phyloP scores from a whole-genome alignment of 2,797 vertebrate genomes.

The Zenarchopterus dispar region DNA sequence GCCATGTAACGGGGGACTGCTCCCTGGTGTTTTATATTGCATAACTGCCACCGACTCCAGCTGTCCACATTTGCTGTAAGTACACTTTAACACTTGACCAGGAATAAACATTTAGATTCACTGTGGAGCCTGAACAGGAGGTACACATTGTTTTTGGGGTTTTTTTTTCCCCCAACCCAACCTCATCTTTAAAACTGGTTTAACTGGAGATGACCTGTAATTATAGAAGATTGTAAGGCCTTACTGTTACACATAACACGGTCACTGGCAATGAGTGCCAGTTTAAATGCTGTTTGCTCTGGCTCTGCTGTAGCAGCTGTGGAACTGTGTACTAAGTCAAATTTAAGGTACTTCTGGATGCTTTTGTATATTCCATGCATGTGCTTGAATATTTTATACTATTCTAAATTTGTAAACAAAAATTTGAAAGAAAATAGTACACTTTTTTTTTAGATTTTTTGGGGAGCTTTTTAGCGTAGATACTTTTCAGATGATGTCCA shows the following conservation, averaged over 20 bases:
- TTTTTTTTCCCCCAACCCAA: background rate
- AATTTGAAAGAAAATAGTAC: too few relatives aligned
- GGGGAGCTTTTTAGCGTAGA: too few relatives aligned
- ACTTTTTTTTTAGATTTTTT: too few relatives aligned
- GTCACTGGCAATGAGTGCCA: constrained; percentile 46
- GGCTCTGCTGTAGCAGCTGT: background rate
- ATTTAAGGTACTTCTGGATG: too few relatives aligned
- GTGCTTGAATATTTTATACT: too few relatives aligned
- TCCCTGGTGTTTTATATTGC: constrained; percentile 42
- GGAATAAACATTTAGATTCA: constrained; percentile 7
- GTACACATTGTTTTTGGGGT: background rate
- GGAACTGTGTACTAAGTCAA: too few relatives aligned
- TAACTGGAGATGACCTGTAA: constrained; percentile 31
- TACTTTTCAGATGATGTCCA: too few relatives aligned
- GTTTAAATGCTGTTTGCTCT: constrained; percentile 42
- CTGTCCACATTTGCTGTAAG: constrained; percentile 52
- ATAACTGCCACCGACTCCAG: constrained; percentile 51
- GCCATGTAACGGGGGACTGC: constrained; percentile 16
- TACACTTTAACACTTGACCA: constrained; percentile 13
- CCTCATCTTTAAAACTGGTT: constrained; percentile 6
- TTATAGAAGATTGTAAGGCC: constrained; percentile 20
- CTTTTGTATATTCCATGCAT: too few relatives aligned
- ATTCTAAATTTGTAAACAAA: too few relatives aligned
- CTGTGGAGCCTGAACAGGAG: background rate
- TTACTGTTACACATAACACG: constrained; percentile 39